A percentile compares a stretch with the other conserved stretches of the same genome.
phyloP scores from a whole-genome alignment of 2,113 vertebrate genomes.

The Epinephelus lanceolatus region DNA sequence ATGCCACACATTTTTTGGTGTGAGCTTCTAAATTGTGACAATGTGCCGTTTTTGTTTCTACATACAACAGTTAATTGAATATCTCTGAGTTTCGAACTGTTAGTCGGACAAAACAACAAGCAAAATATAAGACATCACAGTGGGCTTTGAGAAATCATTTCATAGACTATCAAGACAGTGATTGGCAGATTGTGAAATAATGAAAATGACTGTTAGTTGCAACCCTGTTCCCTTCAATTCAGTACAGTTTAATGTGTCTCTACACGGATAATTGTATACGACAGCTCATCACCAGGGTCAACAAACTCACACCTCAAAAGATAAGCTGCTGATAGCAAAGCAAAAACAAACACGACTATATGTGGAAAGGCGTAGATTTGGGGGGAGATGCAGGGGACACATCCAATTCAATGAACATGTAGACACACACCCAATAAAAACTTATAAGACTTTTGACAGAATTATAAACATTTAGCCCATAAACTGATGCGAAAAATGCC shows the following conservation, averaged over 20 bases:
- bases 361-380: not conserved
- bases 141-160: not conserved
- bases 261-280: not conserved
- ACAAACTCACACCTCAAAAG: not conserved
- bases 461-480: too few species aligned
- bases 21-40: not conserved
- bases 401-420: too few species aligned
- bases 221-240: not conserved
- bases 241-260: not conserved
- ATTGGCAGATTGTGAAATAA: not conserved
- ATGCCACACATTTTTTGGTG: not conserved
- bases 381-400: too few species aligned
- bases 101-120: not conserved
- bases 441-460: too few species aligned
- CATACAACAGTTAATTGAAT: not conserved
- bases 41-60: not conserved
- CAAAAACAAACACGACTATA: not conserved
- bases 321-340: not conserved
- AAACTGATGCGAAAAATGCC: too few species aligned
- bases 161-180: not conserved
- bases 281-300: not conserved
- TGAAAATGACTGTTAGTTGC: not conserved
- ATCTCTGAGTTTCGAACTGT: not conserved
- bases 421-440: too few species aligned
- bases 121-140: not conserved